A percentile compares a stretch with the other conserved stretches of the same genome.
phyloP scores from a whole-genome alignment of 2,113 vertebrate species.

The Clinocottus analis region DNA sequence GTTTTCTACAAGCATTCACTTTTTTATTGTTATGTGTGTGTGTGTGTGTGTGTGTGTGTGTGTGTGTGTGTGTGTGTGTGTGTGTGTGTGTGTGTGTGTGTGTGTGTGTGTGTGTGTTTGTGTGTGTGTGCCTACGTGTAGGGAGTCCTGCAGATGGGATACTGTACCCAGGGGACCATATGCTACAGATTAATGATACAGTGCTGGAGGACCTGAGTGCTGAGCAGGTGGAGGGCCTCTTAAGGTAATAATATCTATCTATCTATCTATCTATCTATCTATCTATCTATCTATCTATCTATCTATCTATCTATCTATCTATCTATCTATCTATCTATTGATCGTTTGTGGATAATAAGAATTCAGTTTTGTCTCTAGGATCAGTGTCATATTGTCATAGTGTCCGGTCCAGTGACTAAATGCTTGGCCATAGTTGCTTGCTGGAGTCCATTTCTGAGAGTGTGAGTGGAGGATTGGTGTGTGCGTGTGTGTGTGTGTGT shows the following conservation, averaged over 20 bases:
- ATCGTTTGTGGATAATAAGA: neutral
- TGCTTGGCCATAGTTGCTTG: constrained; percentile 10
- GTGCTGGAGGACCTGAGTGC: constrained; percentile 83
- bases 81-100: too few relatives aligned
- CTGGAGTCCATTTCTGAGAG: constrained; percentile 4
- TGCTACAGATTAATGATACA: constrained; percentile 89
- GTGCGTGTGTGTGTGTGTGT: neutral
- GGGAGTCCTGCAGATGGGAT: constrained; percentile 94
- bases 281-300: too few relatives aligned
- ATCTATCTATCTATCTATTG: constrained; percentile 12
- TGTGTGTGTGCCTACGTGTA: constrained; percentile 62
- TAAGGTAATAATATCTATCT: constrained; percentile 89
- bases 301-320: too few relatives aligned
- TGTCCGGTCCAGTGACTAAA: constrained; percentile 21
- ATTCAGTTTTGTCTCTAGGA: neutral
- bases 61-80: too few relatives aligned
- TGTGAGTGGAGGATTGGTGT: constrained; percentile 26
- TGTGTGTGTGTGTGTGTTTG: constrained; percentile 26
- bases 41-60: too few relatives aligned
- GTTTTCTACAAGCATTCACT: constrained; percentile 40
- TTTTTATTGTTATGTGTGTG: too few relatives aligned
- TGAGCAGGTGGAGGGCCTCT: constrained; percentile 85
- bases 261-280: too few relatives aligned
- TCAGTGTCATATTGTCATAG: neutral
- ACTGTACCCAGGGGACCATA: constrained; percentile 91